Evolutionary conservation across 2,113 vertebrate species (phyloP), one percentile per base, ranked within the genome.

Genomic region (Mus pahari): DNA sequence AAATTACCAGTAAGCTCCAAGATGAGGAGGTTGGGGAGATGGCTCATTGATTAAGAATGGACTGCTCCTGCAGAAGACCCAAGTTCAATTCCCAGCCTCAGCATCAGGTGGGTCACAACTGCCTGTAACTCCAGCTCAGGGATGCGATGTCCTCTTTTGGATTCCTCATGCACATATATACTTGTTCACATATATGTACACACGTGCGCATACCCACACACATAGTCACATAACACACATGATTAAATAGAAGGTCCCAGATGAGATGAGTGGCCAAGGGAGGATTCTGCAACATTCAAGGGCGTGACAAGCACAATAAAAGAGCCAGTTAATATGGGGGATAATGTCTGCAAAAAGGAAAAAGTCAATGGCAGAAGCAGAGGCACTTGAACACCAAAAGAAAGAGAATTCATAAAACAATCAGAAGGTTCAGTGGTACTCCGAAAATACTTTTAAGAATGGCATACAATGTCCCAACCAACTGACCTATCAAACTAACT

Each of bases 341-440:
- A 99, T 99, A 99, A 99, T 26, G 99, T 99, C 98, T 99, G 78
- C 36, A 99, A 98, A 99, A 99, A 98, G 99, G 98, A 64, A 62
- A 28, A 64, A 20, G 22, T 95, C 99, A 99, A 92, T 99, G 99
- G 97, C 99, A 99, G 99, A 99, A 99, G 97, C 99, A 99, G 98
- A 99, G 99, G 99, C 99, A 96, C 99, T 99, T 98, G 99, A 99
- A 98, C 99, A 99, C 97, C 99, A 99, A 99, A 99, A 99, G 99
- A 99, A 99, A 99, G 99, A 99, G 99, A 99, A 98, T 99, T 99
- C 99, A 99, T 99, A 99, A 99, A 99, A 98, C 99, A 99, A 98
- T 99, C 97, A 99, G 99, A 99, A 99, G 99, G 98, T 99, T 99
- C 99, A 99, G 99, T 89, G 99, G 99, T 98, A 99, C 99, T 98